Evolutionary conservation across 2,888 invertebrate species (phyloP).

Genomic region (Chymomyza amoena): DNA sequence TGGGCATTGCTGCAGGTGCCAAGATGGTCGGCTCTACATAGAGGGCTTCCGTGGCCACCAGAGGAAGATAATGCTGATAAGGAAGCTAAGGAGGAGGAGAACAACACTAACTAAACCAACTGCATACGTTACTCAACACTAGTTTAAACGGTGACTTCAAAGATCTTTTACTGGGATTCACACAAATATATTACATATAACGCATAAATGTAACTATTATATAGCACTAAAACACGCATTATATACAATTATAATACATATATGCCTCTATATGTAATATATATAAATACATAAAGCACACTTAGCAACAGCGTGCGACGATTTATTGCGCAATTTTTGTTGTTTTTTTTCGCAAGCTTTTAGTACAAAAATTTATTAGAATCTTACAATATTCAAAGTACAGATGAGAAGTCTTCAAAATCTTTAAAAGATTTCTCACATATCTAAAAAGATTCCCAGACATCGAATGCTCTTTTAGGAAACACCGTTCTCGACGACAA

Average conservation of each 20-base stretch:
- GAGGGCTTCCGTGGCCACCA: slow-evolving; percentile 1
- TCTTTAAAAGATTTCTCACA: no score
- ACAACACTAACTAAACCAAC: not conserved
- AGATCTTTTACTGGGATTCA: slow-evolving; percentile 41
- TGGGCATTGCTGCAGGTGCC: slow-evolving; percentile 53
- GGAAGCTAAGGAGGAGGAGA: slow-evolving; percentile 8
- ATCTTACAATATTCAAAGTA: no score
- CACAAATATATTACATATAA: not conserved
- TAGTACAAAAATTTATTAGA: no score
- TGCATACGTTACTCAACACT: not conserved
- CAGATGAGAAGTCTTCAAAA: no score
- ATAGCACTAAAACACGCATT: not conserved
- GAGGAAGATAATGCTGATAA: not conserved
- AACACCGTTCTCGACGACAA: no score
- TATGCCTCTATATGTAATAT: not conserved
- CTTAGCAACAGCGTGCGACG: slow-evolving; percentile 2
- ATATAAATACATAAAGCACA: not conserved
- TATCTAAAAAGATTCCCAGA: no score
- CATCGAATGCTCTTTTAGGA: no score
- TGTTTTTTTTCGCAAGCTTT: not conserved
- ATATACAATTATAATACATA: not conserved
- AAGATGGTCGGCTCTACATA: slow-evolving; percentile 53
- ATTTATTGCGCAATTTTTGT: not conserved
- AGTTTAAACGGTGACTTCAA: slow-evolving; percentile 59
- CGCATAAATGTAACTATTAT: not conserved